Base-by-base conservation (phyloP, 2,113 vertebrate species). In the Arizona elegans region DNA sequence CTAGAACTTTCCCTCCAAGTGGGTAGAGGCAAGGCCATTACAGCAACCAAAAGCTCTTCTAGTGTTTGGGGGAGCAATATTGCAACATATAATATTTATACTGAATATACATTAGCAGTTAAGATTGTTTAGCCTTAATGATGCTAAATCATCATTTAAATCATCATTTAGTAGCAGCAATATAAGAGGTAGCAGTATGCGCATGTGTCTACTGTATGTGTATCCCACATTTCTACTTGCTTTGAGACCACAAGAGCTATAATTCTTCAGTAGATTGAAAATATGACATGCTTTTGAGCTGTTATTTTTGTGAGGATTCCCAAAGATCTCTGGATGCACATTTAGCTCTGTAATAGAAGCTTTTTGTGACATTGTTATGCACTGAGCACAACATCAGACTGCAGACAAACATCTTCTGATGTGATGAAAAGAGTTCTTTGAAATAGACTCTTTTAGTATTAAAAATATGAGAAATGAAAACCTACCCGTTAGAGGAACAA, bases 171-270 rank as follows among this genome's bases (percentile, higher is more conserved):
- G 58, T n/a, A n/a, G 62, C 62, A 65, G 62, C 26, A n/a, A 12
- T 12, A n/a, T 65, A 65, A 65, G 26, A 65, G 29, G 9, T 12
- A 65, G 11, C 62, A 29, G 0, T 59, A 29, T 26, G 59, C 1
- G 3, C 26, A 26, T 26, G 23, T 15, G 9, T 87, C 21, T 29
- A 88, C 86, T 88, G 8, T 29, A 33, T 21, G 3, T 15, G 29
- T 88, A 88, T 88, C 94, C n/a, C 65, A 95, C 93, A 96, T 94
- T 88, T 96, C 92, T 54, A 43, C 70, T 90, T 94, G 95, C 95
- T 96, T 96, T 96, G 95, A 96, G 95, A 95, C 96, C 95, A 95
- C 9, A 62, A 62, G 59, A 62, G 26, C 91, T 86, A 89, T 88
- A 93, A 47, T 75, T 95, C 92, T 92, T 70, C 96, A 94, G 96